A percentile compares a stretch with the other conserved stretches of the same genome.
Evolutionary conservation across 2,113 vertebrate genomes (phyloP).

Genomic region (Tragulus kanchil): DNA sequence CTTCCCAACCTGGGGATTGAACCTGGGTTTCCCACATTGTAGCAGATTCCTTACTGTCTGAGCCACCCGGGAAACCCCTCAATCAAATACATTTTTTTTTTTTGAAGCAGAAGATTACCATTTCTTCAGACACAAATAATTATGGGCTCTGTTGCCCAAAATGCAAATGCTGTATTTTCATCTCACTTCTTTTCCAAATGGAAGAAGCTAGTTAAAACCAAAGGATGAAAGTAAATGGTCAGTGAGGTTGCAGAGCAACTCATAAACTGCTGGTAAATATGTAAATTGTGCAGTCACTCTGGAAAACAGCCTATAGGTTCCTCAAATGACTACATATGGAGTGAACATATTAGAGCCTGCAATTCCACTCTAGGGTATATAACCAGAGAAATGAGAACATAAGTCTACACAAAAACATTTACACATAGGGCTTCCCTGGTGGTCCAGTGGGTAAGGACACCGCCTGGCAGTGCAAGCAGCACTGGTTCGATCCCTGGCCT

Average conservation of each 20-base stretch:
- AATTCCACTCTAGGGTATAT: background rate
- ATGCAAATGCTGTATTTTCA: background rate
- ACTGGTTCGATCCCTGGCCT: no score
- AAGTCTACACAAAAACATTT: background rate
- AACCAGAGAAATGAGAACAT: background rate
- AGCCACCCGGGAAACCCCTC: background rate
- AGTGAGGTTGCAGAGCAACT: background rate
- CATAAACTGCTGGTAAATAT: background rate
- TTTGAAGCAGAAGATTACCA: background rate
- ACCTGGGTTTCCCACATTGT: background rate
- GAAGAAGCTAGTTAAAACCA: background rate
- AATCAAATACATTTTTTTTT: background rate
- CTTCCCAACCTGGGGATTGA: background rate
- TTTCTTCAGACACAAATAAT: slow-evolving; percentile 9
- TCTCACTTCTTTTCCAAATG: background rate
- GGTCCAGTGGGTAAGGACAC: no score
- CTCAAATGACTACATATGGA: background rate
- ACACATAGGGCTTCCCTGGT: no score
- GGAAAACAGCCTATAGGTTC: background rate
- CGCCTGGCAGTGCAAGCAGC: no score
- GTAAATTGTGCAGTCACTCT: background rate
- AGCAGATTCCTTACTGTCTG: background rate
- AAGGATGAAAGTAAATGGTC: background rate
- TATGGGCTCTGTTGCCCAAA: background rate
- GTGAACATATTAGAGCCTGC: background rate